These are phyloP conservation scores for Vultur gryphus DNA, from an alignment of 2,797 vertebrate species.

Conservation along the genomic window DNA sequence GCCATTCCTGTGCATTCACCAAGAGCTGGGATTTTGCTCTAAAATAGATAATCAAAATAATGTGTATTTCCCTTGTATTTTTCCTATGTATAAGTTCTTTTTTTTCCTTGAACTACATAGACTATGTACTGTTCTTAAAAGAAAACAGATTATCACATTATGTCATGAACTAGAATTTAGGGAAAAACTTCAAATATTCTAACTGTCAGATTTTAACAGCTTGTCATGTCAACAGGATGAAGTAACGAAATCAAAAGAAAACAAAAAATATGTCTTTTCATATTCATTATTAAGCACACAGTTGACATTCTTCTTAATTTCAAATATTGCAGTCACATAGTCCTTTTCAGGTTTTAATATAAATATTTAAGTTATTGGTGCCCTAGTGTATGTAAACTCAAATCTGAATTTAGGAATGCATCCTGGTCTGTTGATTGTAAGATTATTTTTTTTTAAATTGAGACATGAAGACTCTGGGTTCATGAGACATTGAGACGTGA, in stretches of 20 bases:
- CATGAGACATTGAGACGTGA: not conserved
- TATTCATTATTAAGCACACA: not conserved
- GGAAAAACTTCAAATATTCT: not conserved
- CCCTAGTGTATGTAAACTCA: not conserved
- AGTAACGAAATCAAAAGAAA: not conserved
- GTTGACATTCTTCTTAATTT: not conserved
- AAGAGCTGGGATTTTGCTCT: not conserved
- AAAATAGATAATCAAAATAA: not conserved
- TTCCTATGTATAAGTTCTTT: not conserved
- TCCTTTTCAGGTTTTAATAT: not conserved
- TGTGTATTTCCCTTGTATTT: not conserved
- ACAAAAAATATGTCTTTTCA: not conserved
- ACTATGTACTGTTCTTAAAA: not conserved
- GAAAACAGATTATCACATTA: not conserved
- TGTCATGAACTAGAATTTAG: not conserved
- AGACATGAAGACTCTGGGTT: not conserved
- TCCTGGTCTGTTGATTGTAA: not conserved
- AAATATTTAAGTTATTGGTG: not conserved
- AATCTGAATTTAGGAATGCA: not conserved
- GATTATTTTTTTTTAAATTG: not conserved
- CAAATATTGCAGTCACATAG: not conserved
- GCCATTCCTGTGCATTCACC: not conserved
- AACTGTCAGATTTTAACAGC: not conserved
- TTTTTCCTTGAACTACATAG: not conserved
- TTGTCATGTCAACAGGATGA: not conserved